These are phyloP conservation scores for Myathropa florea DNA, from an alignment of 2,888 invertebrate species.

Conservation along the genomic window DNA sequence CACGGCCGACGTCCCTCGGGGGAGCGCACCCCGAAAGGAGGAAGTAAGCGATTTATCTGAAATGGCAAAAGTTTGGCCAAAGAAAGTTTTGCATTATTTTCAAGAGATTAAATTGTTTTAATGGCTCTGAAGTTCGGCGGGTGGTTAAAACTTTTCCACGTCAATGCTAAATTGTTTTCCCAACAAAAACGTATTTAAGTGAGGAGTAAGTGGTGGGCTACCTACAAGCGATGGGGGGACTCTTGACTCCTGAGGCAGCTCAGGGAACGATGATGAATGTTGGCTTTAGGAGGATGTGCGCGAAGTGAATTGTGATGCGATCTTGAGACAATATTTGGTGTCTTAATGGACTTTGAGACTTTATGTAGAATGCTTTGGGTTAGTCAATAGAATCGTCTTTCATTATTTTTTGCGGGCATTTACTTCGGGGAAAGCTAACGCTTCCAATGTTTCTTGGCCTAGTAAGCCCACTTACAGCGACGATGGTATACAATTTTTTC, in stretches of 20 bases:
- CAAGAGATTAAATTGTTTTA: constrained; percentile 81
- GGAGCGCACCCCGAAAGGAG: constrained; percentile 24
- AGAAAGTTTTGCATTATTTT: constrained; percentile 74
- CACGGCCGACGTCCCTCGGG: constrained; percentile 39
- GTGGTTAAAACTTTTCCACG: constrained; percentile 55
- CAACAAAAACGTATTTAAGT: constrained; percentile 62
- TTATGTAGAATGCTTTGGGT: too few relatives aligned
- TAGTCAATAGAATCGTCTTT: too few relatives aligned
- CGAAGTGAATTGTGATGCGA: background rate
- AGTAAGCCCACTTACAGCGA: too few relatives aligned
- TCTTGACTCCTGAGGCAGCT: background rate
- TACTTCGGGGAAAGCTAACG: too few relatives aligned
- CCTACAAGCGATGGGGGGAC: background rate
- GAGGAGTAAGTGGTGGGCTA: constrained; percentile 23
- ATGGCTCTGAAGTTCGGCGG: constrained; percentile 74
- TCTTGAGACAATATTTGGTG: background rate
- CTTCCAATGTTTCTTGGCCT: too few relatives aligned
- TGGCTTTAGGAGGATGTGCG: background rate
- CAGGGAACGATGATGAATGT: background rate
- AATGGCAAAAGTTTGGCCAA: constrained; percentile 60
- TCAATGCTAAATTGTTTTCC: constrained; percentile 66
- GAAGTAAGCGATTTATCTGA: constrained; percentile 69
- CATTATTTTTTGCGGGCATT: too few relatives aligned
- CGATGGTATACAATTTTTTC: too few relatives aligned
- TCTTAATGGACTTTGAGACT: background rate